phyloP scores from a whole-genome alignment of 2,113 vertebrate genomes.

The Notarius quadriscutis region DNA sequence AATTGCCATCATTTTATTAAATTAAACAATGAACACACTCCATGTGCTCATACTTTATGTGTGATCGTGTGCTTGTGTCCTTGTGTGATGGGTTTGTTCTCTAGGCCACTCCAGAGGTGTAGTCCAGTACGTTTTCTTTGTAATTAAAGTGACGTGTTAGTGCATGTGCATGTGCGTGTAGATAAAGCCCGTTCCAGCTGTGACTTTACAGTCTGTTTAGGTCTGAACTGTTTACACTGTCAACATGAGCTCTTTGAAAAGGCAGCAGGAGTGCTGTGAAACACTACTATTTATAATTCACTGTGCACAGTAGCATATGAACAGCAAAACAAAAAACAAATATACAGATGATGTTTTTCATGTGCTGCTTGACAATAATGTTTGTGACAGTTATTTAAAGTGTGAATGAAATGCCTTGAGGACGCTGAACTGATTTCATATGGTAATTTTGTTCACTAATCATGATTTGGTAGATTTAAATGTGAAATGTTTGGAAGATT shows the following conservation, averaged over 20 bases:
- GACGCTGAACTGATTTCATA: neutral
- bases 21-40: slow-evolving; percentile 5
- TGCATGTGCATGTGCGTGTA: slow-evolving; percentile 19
- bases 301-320: neutral
- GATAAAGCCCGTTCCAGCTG: slow-evolving; percentile 28
- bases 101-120: neutral
- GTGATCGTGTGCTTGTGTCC: neutral
- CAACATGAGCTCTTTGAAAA: slow-evolving; percentile 21
- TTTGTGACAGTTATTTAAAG: neutral
- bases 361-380: neutral
- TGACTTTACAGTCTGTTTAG: slow-evolving; percentile 25
- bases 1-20: neutral
- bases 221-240: slow-evolving; percentile 36
- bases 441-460: neutral
- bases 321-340: neutral
- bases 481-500: neutral
- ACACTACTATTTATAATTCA: neutral
- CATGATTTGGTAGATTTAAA: too few relatives aligned
- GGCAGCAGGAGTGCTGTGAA: neutral
- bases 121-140: slow-evolving; percentile 7
- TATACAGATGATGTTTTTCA: neutral
- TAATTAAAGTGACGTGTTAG: slow-evolving; percentile 21
- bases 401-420: neutral
- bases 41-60: neutral
- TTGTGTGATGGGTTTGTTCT: neutral